phyloP scores from a whole-genome alignment of 2,888 invertebrate genomes.

The Ormyrus rosae region DNA sequence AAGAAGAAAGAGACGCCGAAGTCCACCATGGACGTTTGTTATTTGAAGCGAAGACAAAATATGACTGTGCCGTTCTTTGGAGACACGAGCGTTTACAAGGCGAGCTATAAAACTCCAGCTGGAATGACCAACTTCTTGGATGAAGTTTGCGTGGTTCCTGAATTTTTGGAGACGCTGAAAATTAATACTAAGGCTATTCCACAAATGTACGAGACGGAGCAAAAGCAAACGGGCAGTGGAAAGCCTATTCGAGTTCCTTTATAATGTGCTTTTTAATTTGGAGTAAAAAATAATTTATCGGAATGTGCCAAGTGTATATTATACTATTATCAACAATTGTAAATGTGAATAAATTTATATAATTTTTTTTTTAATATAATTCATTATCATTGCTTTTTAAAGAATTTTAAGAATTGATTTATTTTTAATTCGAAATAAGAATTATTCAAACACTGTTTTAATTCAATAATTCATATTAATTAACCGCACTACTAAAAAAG shows the following conservation, averaged over 20 bases:
- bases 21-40: background rate
- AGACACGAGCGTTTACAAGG: constrained; percentile 56
- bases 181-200: background rate
- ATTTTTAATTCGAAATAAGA: no score
- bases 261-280: no score
- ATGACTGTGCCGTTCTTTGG: constrained; percentile 57
- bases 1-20: background rate
- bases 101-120: constrained; percentile 33
- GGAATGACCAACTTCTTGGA: background rate
- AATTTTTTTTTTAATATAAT: no score
- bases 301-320: no score
- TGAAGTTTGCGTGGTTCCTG: background rate
- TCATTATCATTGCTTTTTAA: no score
- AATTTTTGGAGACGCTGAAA: background rate
- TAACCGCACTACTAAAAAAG: no score
- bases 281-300: no score
- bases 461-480: no score
- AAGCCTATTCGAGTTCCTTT: background rate
- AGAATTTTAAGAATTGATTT: no score
- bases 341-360: no score
- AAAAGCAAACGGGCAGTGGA: background rate
- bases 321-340: no score
- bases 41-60: background rate
- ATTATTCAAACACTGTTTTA: no score
- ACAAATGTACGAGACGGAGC: background rate